A percentile compares a stretch with the other conserved stretches of the same genome.
phyloP scores from a whole-genome alignment of 2,888 invertebrate genomes.

The Lithophane ornitopus region DNA sequence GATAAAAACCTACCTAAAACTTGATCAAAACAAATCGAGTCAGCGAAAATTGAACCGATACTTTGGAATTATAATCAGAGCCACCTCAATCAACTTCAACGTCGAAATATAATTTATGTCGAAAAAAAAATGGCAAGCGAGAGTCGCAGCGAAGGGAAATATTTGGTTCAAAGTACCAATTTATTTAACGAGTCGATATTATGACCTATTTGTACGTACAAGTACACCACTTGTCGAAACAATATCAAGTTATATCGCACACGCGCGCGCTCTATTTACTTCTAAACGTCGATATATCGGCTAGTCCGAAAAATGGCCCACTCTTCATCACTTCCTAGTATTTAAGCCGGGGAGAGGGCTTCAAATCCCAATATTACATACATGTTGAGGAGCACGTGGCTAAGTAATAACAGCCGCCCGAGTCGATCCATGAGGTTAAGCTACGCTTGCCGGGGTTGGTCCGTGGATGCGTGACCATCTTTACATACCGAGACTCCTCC shows the following conservation, averaged over 20 bases:
- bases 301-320: background rate
- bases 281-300: background rate
- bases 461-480: too few relatives aligned
- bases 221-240: background rate
- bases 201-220: background rate
- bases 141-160: background rate
- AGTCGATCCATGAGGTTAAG: too few relatives aligned
- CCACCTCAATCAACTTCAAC: conserved; percentile 55
- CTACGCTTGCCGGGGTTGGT: too few relatives aligned
- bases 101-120: conserved; percentile 46
- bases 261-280: background rate
- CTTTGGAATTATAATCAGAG: conserved; percentile 56
- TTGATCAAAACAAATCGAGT: conserved; percentile 40
- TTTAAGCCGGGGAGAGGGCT: too few relatives aligned
- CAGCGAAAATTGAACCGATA: conserved; percentile 36
- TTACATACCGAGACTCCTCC: too few relatives aligned
- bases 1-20: too few relatives aligned
- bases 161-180: background rate
- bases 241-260: background rate
- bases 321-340: background rate
- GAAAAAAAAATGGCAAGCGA: conserved; percentile 35
- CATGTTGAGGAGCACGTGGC: too few relatives aligned
- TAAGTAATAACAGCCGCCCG: too few relatives aligned
- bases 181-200: background rate
- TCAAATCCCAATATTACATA: background rate